Base-by-base conservation (phyloP, 92 coral and sea anemone genomes). In the Actinernus sp. region DNA sequence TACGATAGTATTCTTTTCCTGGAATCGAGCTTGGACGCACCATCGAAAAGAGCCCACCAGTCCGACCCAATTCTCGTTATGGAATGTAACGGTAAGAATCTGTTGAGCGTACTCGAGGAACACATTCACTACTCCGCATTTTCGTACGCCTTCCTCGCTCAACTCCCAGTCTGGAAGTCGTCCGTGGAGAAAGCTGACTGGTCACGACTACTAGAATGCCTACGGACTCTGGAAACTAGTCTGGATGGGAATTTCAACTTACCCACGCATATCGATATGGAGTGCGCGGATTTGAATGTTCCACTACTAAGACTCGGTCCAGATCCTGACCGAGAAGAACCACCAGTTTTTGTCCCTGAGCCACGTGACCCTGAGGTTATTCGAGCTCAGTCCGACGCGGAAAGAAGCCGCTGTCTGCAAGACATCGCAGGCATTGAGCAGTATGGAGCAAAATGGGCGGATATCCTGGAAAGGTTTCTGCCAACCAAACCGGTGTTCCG, bases 1-100 rank as follows among this genome's bases (percentile, higher is more conserved):
- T 55, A 54, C 25, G 78, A 57, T 26, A 70, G 78, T 21, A 30
- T 70, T 9, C 30, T 29, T n/a, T 70, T 70, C 33, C 63, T 70
- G 48, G 34, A 70, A 43, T 55, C 26, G 18, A 43, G 20, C 10
- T 16, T 70, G 23, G 65, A 25, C 16, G 23, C 78, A 22, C 51
- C 45, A 18, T 52, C 39, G 24, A 28, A 30, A 30, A 51, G 76
- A 31, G 26, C 31, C 26, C 52, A 41, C 24, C 66, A 63, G 16
- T 39, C 30, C 25, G 74, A 81, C 41, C 73, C 88, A 5, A 73
- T 89, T 16, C 73, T 66, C 41, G 66, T 61, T 49, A 73, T 94
- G 83, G 95, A 91, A 52, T 91, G 98, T 40, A 94, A 87, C 58
- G 98, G 98, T 39, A 91, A 81, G 44, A 94, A 80, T 60, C 76